These are phyloP conservation scores for Chrysodeixis includens DNA, from an alignment of 2,888 invertebrate genomes.

Conservation along the genomic window DNA sequence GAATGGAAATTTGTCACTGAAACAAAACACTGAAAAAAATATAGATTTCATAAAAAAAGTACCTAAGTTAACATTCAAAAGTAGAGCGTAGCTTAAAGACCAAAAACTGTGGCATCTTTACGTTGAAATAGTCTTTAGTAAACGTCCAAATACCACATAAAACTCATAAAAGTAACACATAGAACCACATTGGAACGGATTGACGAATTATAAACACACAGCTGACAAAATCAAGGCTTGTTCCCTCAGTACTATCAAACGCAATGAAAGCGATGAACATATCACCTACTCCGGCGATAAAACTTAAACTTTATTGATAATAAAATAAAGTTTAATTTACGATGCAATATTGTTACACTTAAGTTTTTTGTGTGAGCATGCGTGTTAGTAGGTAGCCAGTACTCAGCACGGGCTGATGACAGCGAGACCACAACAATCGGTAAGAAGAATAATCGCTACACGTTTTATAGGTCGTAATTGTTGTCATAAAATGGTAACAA, in stretches of 20 bases:
- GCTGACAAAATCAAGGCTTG: slow-evolving; percentile 77
- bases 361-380: slow-evolving; percentile 56
- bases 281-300: slow-evolving; percentile 51
- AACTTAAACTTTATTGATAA: slow-evolving; percentile 63
- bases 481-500: slow-evolving; percentile 89
- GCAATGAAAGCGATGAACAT: slow-evolving; percentile 60
- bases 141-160: slow-evolving; percentile 49
- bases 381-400: slow-evolving; percentile 66
- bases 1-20: slow-evolving; percentile 30
- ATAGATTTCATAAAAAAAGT: background rate
- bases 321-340: slow-evolving; percentile 69
- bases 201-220: slow-evolving; percentile 75
- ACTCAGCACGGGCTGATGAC: slow-evolving; percentile 78
- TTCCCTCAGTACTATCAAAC: slow-evolving; percentile 63
- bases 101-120: slow-evolving; percentile 23
- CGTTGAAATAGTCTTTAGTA: slow-evolving; percentile 45
- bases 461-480: slow-evolving; percentile 89
- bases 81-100: background rate
- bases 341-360: slow-evolving; percentile 56
- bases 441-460: slow-evolving; percentile 86
- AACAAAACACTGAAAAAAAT: background rate
- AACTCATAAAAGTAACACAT: slow-evolving; percentile 59
- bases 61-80: background rate
- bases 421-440: slow-evolving; percentile 85
- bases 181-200: slow-evolving; percentile 55